These are phyloP conservation scores for Metacarcinus magister DNA, from an alignment of 2,888 invertebrate species.

Conservation along the genomic window DNA sequence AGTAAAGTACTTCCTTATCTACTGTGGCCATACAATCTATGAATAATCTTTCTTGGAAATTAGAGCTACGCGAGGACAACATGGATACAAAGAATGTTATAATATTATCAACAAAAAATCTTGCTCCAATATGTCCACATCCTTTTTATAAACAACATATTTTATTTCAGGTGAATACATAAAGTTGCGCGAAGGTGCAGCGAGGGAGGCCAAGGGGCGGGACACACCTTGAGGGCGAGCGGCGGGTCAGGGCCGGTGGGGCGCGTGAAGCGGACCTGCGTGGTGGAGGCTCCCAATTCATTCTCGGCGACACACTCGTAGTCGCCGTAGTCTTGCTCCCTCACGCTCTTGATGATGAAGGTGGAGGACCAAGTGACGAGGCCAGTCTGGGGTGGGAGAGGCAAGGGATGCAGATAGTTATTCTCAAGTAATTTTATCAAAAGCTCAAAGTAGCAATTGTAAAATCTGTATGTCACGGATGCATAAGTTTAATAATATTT, in stretches of 20 bases:
- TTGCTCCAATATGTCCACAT: background rate
- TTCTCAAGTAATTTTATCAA: background rate
- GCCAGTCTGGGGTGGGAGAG: constrained; percentile 76
- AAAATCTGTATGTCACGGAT: background rate
- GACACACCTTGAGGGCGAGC: constrained; percentile 87
- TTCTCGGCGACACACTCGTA: constrained; percentile 96
- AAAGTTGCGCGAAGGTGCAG: background rate
- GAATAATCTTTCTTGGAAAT: no score
- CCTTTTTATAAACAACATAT: background rate
- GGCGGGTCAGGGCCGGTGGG: constrained; percentile 94
- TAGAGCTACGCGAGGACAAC: no score
- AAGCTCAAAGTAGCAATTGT: background rate
- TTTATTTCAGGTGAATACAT: background rate
- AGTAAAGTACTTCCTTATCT: no score
- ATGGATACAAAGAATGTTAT: background rate
- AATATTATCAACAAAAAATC: background rate
- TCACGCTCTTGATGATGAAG: constrained; percentile 92
- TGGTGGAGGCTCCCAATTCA: constrained; percentile 92
- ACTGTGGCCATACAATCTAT: no score
- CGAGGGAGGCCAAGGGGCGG: background rate
- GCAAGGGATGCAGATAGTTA: background rate
- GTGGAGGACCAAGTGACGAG: constrained; percentile 91
- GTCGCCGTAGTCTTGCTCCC: constrained; percentile 93
- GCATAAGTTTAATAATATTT: background rate
- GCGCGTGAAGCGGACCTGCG: constrained; percentile 93